These are phyloP conservation scores for Paracentrotus lividus DNA, from an alignment of 53 echinoderm and acorn worm genomes.

Conservation along the genomic window DNA sequence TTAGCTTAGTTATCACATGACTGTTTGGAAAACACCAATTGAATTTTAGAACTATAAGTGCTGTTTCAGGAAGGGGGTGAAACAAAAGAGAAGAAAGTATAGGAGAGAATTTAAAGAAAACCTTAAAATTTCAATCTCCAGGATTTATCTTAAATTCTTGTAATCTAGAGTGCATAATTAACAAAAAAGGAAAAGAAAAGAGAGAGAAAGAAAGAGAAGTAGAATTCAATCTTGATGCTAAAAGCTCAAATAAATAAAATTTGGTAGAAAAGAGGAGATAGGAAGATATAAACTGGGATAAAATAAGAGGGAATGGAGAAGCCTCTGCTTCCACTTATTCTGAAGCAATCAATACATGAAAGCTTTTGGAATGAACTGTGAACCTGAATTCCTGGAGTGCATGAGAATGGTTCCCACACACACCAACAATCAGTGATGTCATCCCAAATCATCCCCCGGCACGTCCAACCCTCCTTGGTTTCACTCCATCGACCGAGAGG, in stretches of 20 bases:
- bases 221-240: neutral
- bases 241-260: neutral
- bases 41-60: too few relatives aligned
- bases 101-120: too few relatives aligned
- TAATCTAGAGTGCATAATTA: neutral
- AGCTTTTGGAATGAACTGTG: slow-evolving; percentile 43
- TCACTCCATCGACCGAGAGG: slow-evolving; percentile 17
- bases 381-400: slow-evolving; percentile 9
- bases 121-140: too few relatives aligned
- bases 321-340: neutral
- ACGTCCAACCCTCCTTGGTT: slow-evolving; percentile 56
- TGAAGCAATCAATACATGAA: slow-evolving; percentile 55
- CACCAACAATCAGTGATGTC: slow-evolving; percentile 37
- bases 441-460: slow-evolving; percentile 39
- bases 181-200: neutral
- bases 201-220: neutral
- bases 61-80: neutral
- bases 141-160: too few relatives aligned
- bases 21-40: too few relatives aligned
- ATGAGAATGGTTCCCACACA: slow-evolving; percentile 15
- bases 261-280: too few relatives aligned
- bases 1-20: too few relatives aligned
- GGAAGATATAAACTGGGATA: neutral
- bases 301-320: slow-evolving; percentile 22
- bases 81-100: too few relatives aligned